Conservation (phyloP, 2,888 invertebrate species). For the Dicyrtoma fusca region DNA sequence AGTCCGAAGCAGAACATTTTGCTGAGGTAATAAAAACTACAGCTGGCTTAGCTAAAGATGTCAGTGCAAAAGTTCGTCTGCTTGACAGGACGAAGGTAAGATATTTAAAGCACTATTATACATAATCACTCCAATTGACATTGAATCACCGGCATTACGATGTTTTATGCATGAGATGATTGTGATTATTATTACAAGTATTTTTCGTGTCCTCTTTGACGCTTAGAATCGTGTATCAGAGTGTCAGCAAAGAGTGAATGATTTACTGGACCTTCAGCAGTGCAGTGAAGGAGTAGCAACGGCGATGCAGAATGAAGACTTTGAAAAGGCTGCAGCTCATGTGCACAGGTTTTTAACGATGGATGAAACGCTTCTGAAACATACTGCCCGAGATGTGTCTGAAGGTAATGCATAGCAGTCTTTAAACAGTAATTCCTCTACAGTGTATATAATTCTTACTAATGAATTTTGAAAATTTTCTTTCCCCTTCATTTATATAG, state of each 20-base stretch:
- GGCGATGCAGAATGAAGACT: conserved; percentile 92
- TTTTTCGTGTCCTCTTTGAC: conserved; percentile 12
- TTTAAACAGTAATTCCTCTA: no score
- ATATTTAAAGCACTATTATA: neutral
- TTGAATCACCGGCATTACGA: no score
- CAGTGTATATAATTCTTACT: neutral
- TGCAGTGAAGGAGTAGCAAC: conserved; percentile 97
- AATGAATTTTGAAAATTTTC: neutral
- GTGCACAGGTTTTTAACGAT: conserved; percentile 91
- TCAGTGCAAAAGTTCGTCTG: conserved; percentile 92
- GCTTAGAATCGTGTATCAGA: conserved; percentile 84
- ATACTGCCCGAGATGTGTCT: conserved; percentile 76
- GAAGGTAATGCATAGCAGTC: conserved; percentile 60
- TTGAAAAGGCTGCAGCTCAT: conserved; percentile 94
- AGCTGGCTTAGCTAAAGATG: conserved; percentile 85
- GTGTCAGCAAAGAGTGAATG: conserved; percentile 91
- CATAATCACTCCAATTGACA: neutral
- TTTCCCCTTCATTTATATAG: conserved; percentile 57
- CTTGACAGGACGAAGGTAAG: conserved; percentile 87
- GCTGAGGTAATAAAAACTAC: conserved; percentile 84
- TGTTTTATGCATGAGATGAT: neutral
- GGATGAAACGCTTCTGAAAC: conserved; percentile 80
- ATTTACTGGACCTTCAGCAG: conserved; percentile 89
- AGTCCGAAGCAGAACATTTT: conserved; percentile 77
- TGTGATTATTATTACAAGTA: no score